Percentiles rank a stretch among this genome's conserved stretches.
Evolutionary conservation across 2,113 vertebrate species (phyloP).

Genomic region (Odobenus rosmarus): DNA sequence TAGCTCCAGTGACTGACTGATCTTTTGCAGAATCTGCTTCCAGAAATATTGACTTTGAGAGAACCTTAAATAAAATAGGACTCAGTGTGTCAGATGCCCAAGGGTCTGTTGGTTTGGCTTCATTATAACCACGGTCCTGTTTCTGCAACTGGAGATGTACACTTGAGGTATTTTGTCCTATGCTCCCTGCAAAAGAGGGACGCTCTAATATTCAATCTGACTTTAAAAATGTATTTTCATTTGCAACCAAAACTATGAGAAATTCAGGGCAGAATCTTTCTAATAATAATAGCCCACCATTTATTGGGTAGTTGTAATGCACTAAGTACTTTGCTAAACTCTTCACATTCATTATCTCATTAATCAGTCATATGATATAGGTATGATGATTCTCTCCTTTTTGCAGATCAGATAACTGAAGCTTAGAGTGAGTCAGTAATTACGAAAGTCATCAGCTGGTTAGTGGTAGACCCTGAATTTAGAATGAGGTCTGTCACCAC

Average conservation of each 20-base stretch:
- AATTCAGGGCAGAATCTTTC: background rate
- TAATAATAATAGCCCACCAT: background rate
- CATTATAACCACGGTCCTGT: background rate
- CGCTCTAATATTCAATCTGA: background rate
- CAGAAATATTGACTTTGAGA: background rate
- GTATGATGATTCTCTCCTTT: background rate
- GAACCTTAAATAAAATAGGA: conserved; percentile 13
- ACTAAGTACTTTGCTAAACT: conserved; percentile 6
- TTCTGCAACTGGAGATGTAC: background rate
- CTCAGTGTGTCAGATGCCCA: background rate
- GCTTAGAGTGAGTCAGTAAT: background rate
- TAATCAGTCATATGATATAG: background rate
- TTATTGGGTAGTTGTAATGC: background rate
- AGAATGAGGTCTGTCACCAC: background rate
- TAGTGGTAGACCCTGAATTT: background rate
- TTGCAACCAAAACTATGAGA: background rate
- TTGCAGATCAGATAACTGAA: background rate
- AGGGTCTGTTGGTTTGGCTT: background rate
- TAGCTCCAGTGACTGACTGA: background rate
- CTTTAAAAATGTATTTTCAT: conserved; percentile 36
- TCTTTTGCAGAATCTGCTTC: background rate
- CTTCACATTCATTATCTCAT: conserved; percentile 5
- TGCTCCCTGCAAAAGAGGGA: background rate
- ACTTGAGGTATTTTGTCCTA: background rate
- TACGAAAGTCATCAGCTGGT: background rate